phyloP scores from a whole-genome alignment of 2,113 vertebrate species.

The Xiphophorus maculatus region DNA sequence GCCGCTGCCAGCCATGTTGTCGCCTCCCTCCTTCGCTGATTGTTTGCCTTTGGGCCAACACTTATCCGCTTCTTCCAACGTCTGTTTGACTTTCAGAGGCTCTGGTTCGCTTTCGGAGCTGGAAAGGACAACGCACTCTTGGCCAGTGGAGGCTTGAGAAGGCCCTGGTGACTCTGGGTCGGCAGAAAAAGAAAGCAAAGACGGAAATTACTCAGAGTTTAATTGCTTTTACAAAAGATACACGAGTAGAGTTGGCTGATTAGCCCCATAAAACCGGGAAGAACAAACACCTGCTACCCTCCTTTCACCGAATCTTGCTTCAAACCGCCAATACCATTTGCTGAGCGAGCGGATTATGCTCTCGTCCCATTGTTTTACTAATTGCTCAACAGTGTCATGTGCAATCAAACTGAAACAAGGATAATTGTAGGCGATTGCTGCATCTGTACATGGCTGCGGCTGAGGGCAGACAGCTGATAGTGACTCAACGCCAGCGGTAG shows the following conservation, averaged over 20 bases:
- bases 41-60: constrained; percentile 62
- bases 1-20: constrained; percentile 26
- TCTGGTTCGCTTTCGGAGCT: constrained; percentile 25
- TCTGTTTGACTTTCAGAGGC: constrained; percentile 59
- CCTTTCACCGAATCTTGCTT: constrained; percentile 17
- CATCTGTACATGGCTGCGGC: constrained; percentile 41
- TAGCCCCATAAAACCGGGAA: not conserved
- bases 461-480: constrained; percentile 31
- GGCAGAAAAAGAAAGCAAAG: constrained; percentile 17
- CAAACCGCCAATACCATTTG: constrained; percentile 37
- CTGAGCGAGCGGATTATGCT: constrained; percentile 37
- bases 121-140: constrained; percentile 8
- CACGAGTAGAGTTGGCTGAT: not conserved
- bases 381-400: constrained; percentile 57
- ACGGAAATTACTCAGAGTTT: constrained; percentile 38
- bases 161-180: constrained; percentile 43
- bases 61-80: constrained; percentile 44
- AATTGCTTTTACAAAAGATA: not conserved
- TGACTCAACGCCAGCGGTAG: constrained; percentile 4
- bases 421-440: constrained; percentile 48
- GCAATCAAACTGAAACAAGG: constrained; percentile 65
- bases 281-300: constrained; percentile 45
- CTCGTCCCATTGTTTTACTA: constrained; percentile 56
- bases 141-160: constrained; percentile 14
- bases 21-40: constrained; percentile 47